Evolutionary conservation across 1,140 invertebrate species (phyloP), one percentile per base, ranked within the genome.

Genomic region (Lepidurus packardi): DNA sequence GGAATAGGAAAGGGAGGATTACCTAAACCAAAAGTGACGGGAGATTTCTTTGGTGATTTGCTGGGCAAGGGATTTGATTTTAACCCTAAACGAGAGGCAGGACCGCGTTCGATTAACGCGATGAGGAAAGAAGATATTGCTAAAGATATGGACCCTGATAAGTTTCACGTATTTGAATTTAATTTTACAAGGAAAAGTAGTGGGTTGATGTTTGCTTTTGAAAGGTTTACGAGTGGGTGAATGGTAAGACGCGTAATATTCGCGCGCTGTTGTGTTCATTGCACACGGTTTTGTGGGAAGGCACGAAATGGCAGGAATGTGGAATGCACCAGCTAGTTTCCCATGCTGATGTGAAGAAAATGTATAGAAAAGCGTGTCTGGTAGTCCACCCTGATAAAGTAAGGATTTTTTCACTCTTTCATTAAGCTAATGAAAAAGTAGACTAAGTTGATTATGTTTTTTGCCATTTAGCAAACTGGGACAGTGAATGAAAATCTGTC

Each of bases 361-460:
- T 91, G 47, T 99, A 99, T 85, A 88, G 96, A 53, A 95, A 94
- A 84, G 98, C 98, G 25, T 98, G 97, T 82, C 88, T 99, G 13
- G 93, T 95, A 75, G 95, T 98, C 43, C 98, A 99, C 89, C 98
- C 98, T 0, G 98, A 99, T 84, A 99, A 99, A 44, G 96, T 97
- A 87, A 84, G 73, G 10, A 81, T 79, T 11, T 16, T 16, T 11
- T 13, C 16, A 13, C 16, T 7, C 3, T 65, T 7, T 65, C 13
- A 4, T 65, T n/a, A 13, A 65, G 13, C 16, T n/a, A 10, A 47
- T 47, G 45, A 47, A 0, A 21, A n/a, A 65, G 75, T 34, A 75
- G 16, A 76, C 21, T 47, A n/a, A 42, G 41, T 43, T 76, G 44
- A 76, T 80, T 24, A 34, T 73, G 73, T 76, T 73, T 79, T 79